Conservation (phyloP, 2,113 vertebrate genomes). For the Thryonomys swinderianus region DNA sequence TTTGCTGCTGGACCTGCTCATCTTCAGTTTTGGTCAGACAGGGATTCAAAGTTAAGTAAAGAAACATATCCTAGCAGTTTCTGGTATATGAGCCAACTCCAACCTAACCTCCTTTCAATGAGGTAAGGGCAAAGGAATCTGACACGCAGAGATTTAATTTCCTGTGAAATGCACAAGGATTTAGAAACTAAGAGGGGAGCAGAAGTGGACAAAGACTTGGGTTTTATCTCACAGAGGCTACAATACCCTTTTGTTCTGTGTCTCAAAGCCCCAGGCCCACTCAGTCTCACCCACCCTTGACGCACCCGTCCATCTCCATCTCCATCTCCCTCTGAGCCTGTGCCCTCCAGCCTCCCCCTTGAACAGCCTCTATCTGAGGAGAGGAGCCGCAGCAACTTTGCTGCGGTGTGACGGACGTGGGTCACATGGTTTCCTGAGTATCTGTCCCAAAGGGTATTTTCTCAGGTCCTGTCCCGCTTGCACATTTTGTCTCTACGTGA, state of each 20-base stretch:
- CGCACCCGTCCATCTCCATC: too few species aligned
- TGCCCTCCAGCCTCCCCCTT: not conserved
- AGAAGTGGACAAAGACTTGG: constrained; percentile 23
- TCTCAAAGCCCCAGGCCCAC: constrained; percentile 1
- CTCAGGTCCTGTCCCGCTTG: not conserved
- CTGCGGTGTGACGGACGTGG: not conserved
- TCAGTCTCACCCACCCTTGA: not conserved
- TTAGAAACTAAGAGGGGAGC: constrained; percentile 2
- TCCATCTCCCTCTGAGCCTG: not conserved
- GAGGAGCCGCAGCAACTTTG: not conserved
- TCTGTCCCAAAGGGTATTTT: not conserved
- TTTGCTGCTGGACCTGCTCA: not conserved
- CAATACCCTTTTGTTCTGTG: constrained; percentile 37
- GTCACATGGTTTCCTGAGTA: not conserved
- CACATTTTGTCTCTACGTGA: not conserved
- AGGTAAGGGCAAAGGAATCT: constrained; percentile 61
- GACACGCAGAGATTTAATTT: constrained; percentile 64
- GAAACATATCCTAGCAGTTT: constrained; percentile 59
- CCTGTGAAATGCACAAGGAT: constrained; percentile 61
- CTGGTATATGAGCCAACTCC: not conserved
- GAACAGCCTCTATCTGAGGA: not conserved
- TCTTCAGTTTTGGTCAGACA: constrained; percentile 39
- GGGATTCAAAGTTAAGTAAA: constrained; percentile 55
- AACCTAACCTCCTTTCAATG: constrained; percentile 13
- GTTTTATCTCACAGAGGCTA: constrained; percentile 52